A percentile compares a stretch with the other conserved stretches of the same genome.
Conservation (phyloP, 2,797 vertebrate species). For the Holocentrus rufus region DNA sequence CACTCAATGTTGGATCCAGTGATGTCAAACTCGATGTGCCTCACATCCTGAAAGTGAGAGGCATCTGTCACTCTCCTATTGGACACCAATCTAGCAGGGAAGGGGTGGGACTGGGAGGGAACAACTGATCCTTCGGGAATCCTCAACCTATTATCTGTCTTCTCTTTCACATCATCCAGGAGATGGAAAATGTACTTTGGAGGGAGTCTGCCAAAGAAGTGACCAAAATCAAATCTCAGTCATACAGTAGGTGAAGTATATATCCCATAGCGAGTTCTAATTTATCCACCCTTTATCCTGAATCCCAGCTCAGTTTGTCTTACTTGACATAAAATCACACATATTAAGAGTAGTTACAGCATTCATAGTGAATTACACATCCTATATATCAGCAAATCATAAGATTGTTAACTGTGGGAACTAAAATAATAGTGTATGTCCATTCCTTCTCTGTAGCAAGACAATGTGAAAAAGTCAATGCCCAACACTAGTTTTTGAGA, state of each 20-base stretch:
- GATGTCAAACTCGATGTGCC: conserved; percentile 91
- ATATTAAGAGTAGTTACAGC: too few relatives aligned
- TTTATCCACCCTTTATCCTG: too few relatives aligned
- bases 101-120: conserved; percentile 80
- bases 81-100: conserved; percentile 83
- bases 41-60: conserved; percentile 93
- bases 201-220: conserved; percentile 82
- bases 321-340: too few relatives aligned
- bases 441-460: too few relatives aligned
- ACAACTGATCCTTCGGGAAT: conserved; percentile 12
- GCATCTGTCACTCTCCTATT: conserved; percentile 86
- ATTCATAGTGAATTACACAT: too few relatives aligned
- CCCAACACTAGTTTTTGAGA: neutral
- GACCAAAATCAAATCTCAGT: neutral
- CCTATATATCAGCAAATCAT: too few relatives aligned
- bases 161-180: conserved; percentile 66
- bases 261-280: too few relatives aligned
- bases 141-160: neutral
- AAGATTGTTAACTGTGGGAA: too few relatives aligned
- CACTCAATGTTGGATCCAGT: conserved; percentile 87
- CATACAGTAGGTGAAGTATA: too few relatives aligned
- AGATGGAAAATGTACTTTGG: conserved; percentile 85
- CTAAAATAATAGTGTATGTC: too few relatives aligned
- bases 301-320: too few relatives aligned
- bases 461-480: too few relatives aligned